Evolutionary conservation across 64 coral and sea anemone species (phyloP), one percentile per base, ranked within the genome.

Genomic region (Montipora efflorescens): DNA sequence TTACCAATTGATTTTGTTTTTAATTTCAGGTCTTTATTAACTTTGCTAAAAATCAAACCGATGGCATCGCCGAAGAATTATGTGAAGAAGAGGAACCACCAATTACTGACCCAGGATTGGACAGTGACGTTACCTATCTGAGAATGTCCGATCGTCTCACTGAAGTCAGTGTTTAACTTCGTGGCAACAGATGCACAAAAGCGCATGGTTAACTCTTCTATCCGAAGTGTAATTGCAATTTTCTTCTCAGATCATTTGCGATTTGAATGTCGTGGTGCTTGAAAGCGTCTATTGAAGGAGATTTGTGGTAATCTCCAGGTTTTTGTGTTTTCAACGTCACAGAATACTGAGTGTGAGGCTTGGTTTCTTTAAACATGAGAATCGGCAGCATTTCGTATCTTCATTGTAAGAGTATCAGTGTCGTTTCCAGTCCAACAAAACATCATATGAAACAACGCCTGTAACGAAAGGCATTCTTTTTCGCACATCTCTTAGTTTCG

Each of bases 41-140:
- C 87, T 99, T 99, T 82, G 98, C 98, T 6, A 99, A 99, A 59
- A 92, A 99, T 62, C 98, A 99, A 79, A 94, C 92, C 19, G 98
- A 99, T 62, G 98, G 97, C 21, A 67, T 92, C 7, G 95, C 89
- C 8, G 92, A 97, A 47, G 84, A 85, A 4, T 18, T 15, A 15
- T 11, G 57, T 1, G 21, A 48, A 4, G 76, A 83, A 72, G 58
- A 76, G 1, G 88, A 95, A 23, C 88, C 68, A 28, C 79, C 87
- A n/a, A 14, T 6, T 15, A 11, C 14, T 21, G 68, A 71, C 4
- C 13, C 1, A 77, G 36, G 12, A 45, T 4, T 13, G 18, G 13
- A 5, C 46, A 64, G n/a, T 9, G 79, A 49, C 74, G 71, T 6
- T 14, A 58, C 22, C 47, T 86, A 43, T 74, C 66, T 14, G 47